phyloP scores from a whole-genome alignment of 2,113 vertebrate genomes.

The Caloenas nicobarica region DNA sequence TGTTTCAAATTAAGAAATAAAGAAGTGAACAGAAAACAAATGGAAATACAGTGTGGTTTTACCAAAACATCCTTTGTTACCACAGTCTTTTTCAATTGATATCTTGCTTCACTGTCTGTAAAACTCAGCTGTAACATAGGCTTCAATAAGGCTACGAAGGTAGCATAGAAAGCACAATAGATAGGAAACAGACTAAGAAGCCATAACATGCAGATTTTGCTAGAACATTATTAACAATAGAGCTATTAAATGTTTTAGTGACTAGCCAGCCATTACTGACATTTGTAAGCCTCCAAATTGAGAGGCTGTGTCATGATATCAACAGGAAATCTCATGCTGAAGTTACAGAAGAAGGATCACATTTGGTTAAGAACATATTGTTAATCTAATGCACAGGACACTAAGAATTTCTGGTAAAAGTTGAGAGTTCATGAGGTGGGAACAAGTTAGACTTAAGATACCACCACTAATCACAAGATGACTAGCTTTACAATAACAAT shows the following conservation, averaged over 20 bases:
- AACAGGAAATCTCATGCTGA: background rate
- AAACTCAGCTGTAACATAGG: background rate
- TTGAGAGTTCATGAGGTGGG: background rate
- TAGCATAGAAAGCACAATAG: background rate
- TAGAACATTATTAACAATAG: background rate
- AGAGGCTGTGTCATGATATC: accelerated
- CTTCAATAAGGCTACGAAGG: background rate
- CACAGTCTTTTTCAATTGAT: background rate
- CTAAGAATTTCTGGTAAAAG: background rate
- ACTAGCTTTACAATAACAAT: background rate
- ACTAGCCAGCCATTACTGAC: background rate
- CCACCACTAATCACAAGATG: background rate
- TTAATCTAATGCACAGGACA: accelerated
- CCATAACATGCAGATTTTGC: background rate
- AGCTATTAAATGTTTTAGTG: background rate
- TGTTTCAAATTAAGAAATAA: background rate
- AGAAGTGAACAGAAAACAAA: background rate
- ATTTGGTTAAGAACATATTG: background rate
- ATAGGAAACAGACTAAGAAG: background rate
- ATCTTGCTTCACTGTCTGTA: background rate
- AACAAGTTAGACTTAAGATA: background rate
- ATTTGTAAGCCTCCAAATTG: background rate
- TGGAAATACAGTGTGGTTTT: background rate
- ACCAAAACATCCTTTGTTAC: background rate
- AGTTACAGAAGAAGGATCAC: background rate